Conservation (phyloP, 2,797 vertebrate genomes). For the Karalla daura region DNA sequence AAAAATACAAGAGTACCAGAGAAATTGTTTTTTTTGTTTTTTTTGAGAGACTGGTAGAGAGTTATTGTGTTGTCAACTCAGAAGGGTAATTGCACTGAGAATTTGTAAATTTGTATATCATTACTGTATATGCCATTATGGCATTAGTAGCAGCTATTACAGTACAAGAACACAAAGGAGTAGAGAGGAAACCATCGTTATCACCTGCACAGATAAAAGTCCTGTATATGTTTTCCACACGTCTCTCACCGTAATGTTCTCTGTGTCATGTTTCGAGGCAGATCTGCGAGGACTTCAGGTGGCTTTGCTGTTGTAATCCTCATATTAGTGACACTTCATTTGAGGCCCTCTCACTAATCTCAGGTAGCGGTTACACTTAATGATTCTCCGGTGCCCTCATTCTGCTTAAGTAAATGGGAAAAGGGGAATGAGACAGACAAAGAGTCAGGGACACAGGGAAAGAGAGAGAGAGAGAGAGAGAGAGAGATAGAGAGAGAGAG, state of each 20-base stretch:
- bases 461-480: background rate
- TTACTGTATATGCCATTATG: background rate
- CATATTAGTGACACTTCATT: slow-evolving; percentile 88
- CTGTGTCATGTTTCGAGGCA: slow-evolving; percentile 62
- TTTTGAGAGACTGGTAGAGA: too few species aligned
- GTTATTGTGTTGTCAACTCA: background rate
- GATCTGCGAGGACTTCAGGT: slow-evolving; percentile 80
- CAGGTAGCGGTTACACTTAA: slow-evolving; percentile 86
- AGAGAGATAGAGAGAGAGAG: slow-evolving; percentile 37
- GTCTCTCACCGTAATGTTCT: slow-evolving; percentile 22
- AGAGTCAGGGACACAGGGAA: slow-evolving; percentile 56
- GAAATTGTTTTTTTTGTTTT: too few species aligned
- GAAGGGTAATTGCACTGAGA: background rate
- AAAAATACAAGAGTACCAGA: background rate
- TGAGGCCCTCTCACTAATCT: slow-evolving; percentile 84
- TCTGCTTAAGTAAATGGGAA: slow-evolving; percentile 81
- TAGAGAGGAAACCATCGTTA: slow-evolving; percentile 24
- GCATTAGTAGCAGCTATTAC: background rate
- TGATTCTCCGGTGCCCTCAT: slow-evolving; percentile 81
- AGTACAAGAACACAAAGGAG: slow-evolving; percentile 4
- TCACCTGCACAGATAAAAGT: slow-evolving; percentile 22
- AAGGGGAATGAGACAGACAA: slow-evolving; percentile 78
- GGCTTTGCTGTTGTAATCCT: slow-evolving; percentile 86
- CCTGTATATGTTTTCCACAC: slow-evolving; percentile 26
- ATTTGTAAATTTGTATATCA: background rate